Conservation (phyloP, 2,797 vertebrate genomes). For the Sebastes taczanowskii region DNA sequence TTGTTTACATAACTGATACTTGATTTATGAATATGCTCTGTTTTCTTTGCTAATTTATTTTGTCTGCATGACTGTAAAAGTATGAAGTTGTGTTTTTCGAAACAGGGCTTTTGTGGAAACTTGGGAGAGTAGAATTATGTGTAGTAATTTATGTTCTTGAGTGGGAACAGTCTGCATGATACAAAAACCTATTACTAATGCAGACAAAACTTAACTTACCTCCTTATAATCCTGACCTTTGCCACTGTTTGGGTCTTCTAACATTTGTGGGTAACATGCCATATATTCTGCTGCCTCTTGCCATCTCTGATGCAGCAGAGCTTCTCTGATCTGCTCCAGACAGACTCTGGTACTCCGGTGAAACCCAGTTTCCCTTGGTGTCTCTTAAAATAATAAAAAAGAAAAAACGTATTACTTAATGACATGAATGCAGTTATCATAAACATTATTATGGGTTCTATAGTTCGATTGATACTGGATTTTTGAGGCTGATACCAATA, state of each 20-base stretch:
- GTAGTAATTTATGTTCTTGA: not conserved
- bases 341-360: constrained; percentile 78
- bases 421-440: not conserved
- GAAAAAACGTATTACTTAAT: not conserved
- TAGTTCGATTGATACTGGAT: not conserved
- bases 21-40: not conserved
- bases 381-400: constrained; percentile 37
- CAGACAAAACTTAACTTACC: constrained; percentile 67
- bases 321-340: constrained; percentile 84
- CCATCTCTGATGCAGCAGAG: constrained; percentile 89
- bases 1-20: not conserved
- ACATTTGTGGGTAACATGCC: constrained; percentile 81
- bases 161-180: not conserved
- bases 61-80: not conserved
- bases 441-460: not conserved
- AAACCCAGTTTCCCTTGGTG: constrained; percentile 72
- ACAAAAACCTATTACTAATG: not conserved
- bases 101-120: not conserved
- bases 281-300: constrained; percentile 86
- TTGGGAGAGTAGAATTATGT: not conserved
- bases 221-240: constrained; percentile 62
- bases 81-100: not conserved
- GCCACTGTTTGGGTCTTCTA: constrained; percentile 75
- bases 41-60: not conserved
- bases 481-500: not conserved